These are phyloP conservation scores for Agelaius phoeniceus DNA, from an alignment of 2,113 vertebrate genomes.

Conservation along the genomic window DNA sequence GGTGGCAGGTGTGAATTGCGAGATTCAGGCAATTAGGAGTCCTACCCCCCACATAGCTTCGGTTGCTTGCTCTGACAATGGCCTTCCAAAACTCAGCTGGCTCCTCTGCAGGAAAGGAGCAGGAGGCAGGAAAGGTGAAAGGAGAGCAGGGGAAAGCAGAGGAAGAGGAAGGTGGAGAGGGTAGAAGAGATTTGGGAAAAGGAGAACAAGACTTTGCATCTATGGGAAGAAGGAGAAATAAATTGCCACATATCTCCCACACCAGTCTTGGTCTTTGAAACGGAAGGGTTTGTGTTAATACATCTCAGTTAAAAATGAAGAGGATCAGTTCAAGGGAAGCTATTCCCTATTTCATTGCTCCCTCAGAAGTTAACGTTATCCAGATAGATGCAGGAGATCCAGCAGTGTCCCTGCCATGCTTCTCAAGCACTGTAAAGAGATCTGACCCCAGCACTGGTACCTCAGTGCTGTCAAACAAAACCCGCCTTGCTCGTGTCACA, in stretches of 20 bases:
- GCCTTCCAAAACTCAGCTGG: background rate
- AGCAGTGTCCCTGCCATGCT: background rate
- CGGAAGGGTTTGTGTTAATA: fast-evolving
- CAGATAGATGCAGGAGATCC: fast-evolving
- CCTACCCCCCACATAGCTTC: fast-evolving
- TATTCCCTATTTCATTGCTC: background rate
- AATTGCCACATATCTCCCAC: background rate
- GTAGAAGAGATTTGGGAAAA: background rate
- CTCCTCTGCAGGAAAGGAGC: background rate
- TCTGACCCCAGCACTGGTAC: background rate
- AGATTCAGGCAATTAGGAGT: background rate
- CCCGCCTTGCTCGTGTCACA: background rate
- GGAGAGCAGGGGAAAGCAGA: background rate
- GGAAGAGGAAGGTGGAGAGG: background rate
- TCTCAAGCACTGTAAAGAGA: background rate
- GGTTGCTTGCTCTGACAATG: background rate
- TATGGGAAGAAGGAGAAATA: background rate
- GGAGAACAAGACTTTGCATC: fast-evolving
- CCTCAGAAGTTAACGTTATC: fast-evolving
- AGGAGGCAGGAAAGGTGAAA: background rate
- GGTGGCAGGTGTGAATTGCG: background rate
- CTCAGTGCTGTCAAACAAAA: background rate
- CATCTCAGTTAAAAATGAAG: background rate
- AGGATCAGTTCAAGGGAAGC: background rate
- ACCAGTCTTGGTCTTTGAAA: background rate